Percentiles rank a stretch among this genome's conserved stretches.
Conservation (phyloP, 35 echinoderm and acorn worm genomes). For the Stichopus chloronotus region DNA sequence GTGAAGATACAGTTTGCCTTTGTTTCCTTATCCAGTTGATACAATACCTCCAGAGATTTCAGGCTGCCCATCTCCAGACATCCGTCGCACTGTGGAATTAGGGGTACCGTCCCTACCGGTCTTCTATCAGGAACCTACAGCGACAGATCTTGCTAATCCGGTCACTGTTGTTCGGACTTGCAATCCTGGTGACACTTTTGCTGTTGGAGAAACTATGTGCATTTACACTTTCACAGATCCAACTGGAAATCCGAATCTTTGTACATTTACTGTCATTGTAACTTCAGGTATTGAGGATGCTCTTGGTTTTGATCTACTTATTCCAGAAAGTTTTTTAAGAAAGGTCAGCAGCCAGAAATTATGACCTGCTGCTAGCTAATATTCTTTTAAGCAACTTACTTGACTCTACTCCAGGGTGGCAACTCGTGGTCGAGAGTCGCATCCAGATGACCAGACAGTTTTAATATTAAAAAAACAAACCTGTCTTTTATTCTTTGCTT, state of each 20-base stretch:
- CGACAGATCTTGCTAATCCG: slow-evolving; percentile 22
- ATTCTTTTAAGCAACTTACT: too few relatives aligned
- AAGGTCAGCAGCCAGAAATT: too few relatives aligned
- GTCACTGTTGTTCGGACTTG: slow-evolving; percentile 26
- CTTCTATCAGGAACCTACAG: slow-evolving; percentile 41
- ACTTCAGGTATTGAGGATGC: not conserved
- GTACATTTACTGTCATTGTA: slow-evolving; percentile 62
- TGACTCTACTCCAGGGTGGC: too few relatives aligned
- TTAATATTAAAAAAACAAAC: too few relatives aligned
- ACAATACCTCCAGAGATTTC: not conserved
- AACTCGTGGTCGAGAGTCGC: too few relatives aligned
- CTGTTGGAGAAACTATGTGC: slow-evolving; percentile 57
- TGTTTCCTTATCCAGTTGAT: not conserved
- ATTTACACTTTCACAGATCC: slow-evolving; percentile 68
- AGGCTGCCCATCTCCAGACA: not conserved
- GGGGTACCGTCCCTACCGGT: slow-evolving; percentile 3
- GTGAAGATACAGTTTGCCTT: too few relatives aligned
- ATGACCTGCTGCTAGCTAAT: too few relatives aligned
- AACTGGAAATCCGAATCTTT: slow-evolving; percentile 41
- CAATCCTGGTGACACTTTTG: slow-evolving; percentile 49
- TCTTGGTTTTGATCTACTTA: not conserved
- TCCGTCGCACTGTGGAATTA: slow-evolving; percentile 35
- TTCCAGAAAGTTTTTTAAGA: too few relatives aligned
- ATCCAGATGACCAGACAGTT: too few relatives aligned
- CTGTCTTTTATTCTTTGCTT: too few relatives aligned